Base-by-base conservation (phyloP, 2,888 invertebrate genomes). In the Drosophila nr. perissopoda region DNA sequence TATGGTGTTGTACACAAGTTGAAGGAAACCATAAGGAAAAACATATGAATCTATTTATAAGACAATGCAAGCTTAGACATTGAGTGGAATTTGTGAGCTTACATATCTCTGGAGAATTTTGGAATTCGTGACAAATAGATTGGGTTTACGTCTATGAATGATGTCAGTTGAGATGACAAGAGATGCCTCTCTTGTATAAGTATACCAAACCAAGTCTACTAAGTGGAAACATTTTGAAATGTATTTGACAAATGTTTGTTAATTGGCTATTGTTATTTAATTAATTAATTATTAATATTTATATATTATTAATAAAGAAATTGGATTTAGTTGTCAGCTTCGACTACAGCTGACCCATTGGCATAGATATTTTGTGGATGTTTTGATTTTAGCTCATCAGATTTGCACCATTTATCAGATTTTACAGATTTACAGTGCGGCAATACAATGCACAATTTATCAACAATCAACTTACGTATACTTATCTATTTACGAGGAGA, bases 381-480 rank as follows among this genome's bases (percentile, higher is more conserved):
- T 16, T 21, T 25, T 25, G 25, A 25, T 10, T 53, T 34, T 16
- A 10, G 51, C 6, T 65, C 51, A 65, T 66, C 29, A 21, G 45
- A 25, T 27, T 52, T 38, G 25, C 38, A n/a, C 21, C 16, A 69
- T 70, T 49, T 48, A 13, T 21, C 48, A 33, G 48, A 70, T 34
- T 69, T 60, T 63, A 21, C 49, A 48, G 38, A 45, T 57, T 48
- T 49, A 16, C 34, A 29, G n/a, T 45, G 69, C 56, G 38, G 67
- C 34, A 40, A 21, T 13, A 59, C 63, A 72, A 72, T 64, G 53
- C 34, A 76, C 78, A 81, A 77, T 81, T 81, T 77, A 77, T 77
- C 76, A 52, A 42, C 64, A 54, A 60, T 79, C 53, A 31, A 36
- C 52, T 60, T 73, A 76, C 57, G 51, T 31, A 36, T 51, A 52